Percentiles rank a stretch among this genome's conserved stretches.
Evolutionary conservation across 1,140 invertebrate species (phyloP).

Genomic region (Cydia splendana): DNA sequence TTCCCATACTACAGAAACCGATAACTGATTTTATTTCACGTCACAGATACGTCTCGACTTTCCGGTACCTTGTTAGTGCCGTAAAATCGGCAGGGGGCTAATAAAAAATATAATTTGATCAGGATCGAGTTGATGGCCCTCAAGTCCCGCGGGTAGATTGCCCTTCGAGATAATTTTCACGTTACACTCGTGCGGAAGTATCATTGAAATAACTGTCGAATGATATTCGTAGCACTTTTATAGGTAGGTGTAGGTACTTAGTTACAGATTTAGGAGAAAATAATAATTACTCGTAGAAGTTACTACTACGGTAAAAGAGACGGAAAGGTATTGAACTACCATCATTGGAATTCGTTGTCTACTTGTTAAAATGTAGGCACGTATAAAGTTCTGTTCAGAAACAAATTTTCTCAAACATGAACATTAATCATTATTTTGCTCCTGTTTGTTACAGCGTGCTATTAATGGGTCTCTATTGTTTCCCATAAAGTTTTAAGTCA

Average conservation of each 20-base stretch:
- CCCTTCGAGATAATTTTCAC: conserved; percentile 38
- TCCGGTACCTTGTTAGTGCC: conserved; percentile 40
- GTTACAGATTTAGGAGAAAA: too few relatives aligned
- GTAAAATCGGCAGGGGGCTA: conserved; percentile 44
- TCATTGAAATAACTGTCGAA: conserved; percentile 37
- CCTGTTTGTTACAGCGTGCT: too few relatives aligned
- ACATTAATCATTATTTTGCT: too few relatives aligned
- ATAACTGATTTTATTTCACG: conserved; percentile 30
- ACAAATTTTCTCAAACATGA: too few relatives aligned
- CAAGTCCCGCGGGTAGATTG: conserved; percentile 38
- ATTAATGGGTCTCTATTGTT: too few relatives aligned
- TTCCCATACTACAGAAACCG: conserved; percentile 15
- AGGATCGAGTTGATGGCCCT: conserved; percentile 40
- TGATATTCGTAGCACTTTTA: conserved; percentile 25
- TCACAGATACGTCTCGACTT: conserved; percentile 28
- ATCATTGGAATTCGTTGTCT: too few relatives aligned
- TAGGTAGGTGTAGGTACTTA: not conserved
- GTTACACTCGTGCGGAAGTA: conserved; percentile 37
- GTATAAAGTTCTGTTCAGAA: too few relatives aligned
- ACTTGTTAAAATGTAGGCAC: too few relatives aligned
- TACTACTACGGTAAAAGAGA: too few relatives aligned
- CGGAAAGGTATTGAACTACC: too few relatives aligned
- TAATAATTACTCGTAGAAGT: too few relatives aligned
- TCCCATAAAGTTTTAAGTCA: too few relatives aligned
- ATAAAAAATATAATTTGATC: conserved; percentile 55